Conservation (phyloP, 2,888 invertebrate species). For the Sericinus montela region DNA sequence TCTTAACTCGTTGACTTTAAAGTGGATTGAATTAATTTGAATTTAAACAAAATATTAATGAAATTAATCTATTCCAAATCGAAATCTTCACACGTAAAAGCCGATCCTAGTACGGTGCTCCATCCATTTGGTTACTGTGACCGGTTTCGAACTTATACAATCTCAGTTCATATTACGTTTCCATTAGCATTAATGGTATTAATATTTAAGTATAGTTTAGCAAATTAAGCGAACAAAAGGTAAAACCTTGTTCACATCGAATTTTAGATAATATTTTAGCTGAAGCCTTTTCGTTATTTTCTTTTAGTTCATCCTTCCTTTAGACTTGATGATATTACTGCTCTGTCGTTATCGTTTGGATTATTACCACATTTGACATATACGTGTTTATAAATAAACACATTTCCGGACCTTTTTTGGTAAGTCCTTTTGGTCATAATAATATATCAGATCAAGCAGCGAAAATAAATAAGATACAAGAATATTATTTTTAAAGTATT, state of each 20-base stretch:
- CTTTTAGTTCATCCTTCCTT: slow-evolving; percentile 31
- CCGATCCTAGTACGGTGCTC: not conserved
- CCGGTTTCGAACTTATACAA: slow-evolving; percentile 9
- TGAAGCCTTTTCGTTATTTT: slow-evolving; percentile 27
- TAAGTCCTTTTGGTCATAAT: too few species aligned
- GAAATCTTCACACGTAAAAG: not conserved
- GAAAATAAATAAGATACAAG: too few species aligned
- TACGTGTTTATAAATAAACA: too few species aligned
- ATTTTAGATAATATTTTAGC: slow-evolving; percentile 41
- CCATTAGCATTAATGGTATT: slow-evolving; percentile 9
- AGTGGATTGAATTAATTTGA: too few species aligned
- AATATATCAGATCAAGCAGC: too few species aligned
- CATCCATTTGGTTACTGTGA: slow-evolving; percentile 2
- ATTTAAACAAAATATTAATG: too few species aligned
- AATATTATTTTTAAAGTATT: too few species aligned
- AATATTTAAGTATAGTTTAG: too few species aligned
- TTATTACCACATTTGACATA: too few species aligned
- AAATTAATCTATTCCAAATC: not conserved
- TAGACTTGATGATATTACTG: slow-evolving; percentile 27
- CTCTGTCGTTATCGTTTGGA: too few species aligned
- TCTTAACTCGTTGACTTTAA: too few species aligned
- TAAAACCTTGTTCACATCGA: slow-evolving; percentile 20
- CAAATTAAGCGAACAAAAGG: slow-evolving; percentile 12
- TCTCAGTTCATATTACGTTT: slow-evolving; percentile 1
- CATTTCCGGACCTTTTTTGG: too few species aligned